Evolutionary conservation across 2,113 vertebrate genomes (phyloP), one percentile per base, ranked within the genome.

Genomic region (Actenoides lindsayi): DNA sequence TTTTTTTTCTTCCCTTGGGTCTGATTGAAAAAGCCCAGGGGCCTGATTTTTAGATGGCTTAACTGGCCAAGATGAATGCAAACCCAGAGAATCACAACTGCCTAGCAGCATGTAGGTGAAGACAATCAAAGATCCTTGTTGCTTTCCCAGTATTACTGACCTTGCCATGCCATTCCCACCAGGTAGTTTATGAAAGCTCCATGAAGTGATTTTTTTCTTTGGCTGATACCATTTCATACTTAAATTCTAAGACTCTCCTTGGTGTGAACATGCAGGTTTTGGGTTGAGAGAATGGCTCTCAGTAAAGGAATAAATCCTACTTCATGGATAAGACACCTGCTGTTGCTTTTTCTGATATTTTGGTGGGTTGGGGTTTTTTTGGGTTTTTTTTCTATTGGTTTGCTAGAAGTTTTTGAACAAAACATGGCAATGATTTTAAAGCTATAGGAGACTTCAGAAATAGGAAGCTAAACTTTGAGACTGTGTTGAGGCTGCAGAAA

Each of bases 1-100:
- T 13, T 3, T 16, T 35, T 39, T 13, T 25, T 27, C 51, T 2
- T 0, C 1, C 13, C 14, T 21, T 4, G 8, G 18, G 13, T 51
- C 46, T 7, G 9, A 24, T 6, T 50, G 30, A 20, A 62, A 41
- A 59, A n/a, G 12, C 9, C 14, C 3, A 25, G 27, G 8, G 16
- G 8, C 11, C 42, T 71, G 3, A 8, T 28, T 76, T 83, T 83
- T 19, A 46, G 53, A 9, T 37, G 21, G 7, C 5, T 83, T 85
- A 51, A 8, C 48, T 83, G 53, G 16, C 30, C 46, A n/a, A 51
- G 57, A 31, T 39, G 18, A 68, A 59, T n/a, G 11, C 3, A 7
- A 79, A 30, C 51, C 4, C 30, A 59, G 51, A 56, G 21, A 37
- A 20, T 13, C 11, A 5, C 10, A 57, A 41, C 8, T 19, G 11